Conservation (phyloP, 2,113 vertebrate species). For the Castor canadensis region DNA sequence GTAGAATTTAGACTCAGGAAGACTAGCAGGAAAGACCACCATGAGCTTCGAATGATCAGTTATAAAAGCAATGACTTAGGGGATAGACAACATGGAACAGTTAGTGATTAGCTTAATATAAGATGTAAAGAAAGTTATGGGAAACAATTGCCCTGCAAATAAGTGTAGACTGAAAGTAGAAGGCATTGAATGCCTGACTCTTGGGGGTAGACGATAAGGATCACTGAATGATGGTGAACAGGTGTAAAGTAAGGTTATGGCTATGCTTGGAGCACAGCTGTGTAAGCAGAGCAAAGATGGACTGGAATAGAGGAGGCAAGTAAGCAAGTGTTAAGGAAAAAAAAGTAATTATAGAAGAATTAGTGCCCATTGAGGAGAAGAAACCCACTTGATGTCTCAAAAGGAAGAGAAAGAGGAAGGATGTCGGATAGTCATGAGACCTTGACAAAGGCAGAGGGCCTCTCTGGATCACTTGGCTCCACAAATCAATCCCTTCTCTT, state of each 20-base stretch:
- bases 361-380: not conserved
- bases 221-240: not conserved
- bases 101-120: not conserved
- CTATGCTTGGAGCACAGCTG: not conserved
- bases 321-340: not conserved
- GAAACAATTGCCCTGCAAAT: not conserved
- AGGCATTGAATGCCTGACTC: not conserved
- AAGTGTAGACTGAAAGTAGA: not conserved
- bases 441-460: not conserved
- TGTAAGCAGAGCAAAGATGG: not conserved
- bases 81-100: not conserved
- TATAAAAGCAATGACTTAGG: not conserved
- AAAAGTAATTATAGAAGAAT: not conserved
- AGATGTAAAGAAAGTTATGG: not conserved
- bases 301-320: not conserved
- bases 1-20: not conserved
- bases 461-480: not conserved
- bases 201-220: not conserved
- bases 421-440: not conserved
- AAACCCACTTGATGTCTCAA: not conserved
- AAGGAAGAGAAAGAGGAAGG: not conserved
- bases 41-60: not conserved
- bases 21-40: not conserved
- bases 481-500: not conserved
- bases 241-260: not conserved